Evolutionary conservation across 2,888 invertebrate species (phyloP), one percentile per base, ranked within the genome.

Genomic region (Apoderus coryli): DNA sequence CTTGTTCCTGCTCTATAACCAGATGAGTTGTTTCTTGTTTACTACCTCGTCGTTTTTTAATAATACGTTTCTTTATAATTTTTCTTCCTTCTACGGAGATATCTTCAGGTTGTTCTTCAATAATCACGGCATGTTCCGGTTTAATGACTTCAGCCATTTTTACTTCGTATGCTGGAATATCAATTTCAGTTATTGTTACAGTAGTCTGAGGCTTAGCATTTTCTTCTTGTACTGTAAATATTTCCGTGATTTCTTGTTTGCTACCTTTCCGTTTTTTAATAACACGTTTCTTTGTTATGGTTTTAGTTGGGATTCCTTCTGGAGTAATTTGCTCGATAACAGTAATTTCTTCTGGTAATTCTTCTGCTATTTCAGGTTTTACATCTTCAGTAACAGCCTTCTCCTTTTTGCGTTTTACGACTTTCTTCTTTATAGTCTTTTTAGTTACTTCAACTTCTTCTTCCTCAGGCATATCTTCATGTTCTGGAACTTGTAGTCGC

Each of bases 1-100:
- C 48, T 25, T 47, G 45, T 42, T 50, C 50, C 35, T 46, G 39
- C 4, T 46, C 32, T 7, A 46, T 44, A 14, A 46, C 44, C 33
- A 58, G 56, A 47, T 61, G 56, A 27, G 57, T 55, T 0, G 47
- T 45, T 47, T 58, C 50, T 31, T 59, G 39, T 30, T 52, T 53
- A 12, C 45, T 47, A 3, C 54, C 58, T 22, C 48, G 7, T 48
- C 32, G 16, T 14, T 39, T 35, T 27, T 34, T 35, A 10, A 37
- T 35, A 13, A 37, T 35, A 27, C 34, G 26, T 56, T 57, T 36
- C 22, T 28, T 37, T 6, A 22, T 22, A 19, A 23, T 36, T 29
- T 14, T 40, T 25, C 29, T 26, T 14, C 22, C 28, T 26, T 39
- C 30, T n/a, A 35, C n/a, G 6, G 19, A 7, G 2, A 62, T 55